A percentile compares a stretch with the other conserved stretches of the same genome.
phyloP scores from a whole-genome alignment of 2,113 vertebrate genomes.

The Eptesicus fuscus region DNA sequence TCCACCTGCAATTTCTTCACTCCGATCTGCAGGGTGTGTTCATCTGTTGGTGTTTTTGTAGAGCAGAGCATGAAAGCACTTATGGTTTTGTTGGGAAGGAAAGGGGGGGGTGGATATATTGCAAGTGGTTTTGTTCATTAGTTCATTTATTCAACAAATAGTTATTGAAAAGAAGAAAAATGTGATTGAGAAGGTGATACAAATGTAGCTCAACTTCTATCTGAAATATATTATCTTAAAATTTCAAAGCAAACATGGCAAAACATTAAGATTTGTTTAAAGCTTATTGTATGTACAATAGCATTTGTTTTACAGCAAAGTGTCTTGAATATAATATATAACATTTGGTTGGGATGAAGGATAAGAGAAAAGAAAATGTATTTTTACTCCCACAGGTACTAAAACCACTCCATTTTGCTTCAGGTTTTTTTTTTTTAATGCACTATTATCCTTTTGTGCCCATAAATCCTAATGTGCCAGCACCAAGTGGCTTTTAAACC shows the following conservation, averaged over 20 bases:
- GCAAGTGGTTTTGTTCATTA: neutral
- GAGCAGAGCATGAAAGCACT: neutral
- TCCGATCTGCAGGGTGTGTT: neutral
- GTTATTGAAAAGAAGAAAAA: neutral
- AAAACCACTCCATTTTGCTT: neutral
- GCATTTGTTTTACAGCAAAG: neutral
- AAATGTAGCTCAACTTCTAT: neutral
- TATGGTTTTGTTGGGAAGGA: neutral
- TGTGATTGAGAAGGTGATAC: neutral
- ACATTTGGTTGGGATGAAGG: neutral
- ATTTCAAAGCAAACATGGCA: neutral
- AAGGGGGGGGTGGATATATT: neutral
- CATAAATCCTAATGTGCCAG: neutral
- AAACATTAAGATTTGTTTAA: constrained; percentile 1
- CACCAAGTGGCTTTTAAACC: neutral
- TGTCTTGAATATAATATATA: neutral
- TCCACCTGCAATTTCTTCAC: neutral
- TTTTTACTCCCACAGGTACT: neutral
- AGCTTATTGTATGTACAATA: neutral
- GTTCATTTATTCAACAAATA: neutral
- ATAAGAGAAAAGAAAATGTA: neutral
- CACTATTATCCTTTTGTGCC: neutral
- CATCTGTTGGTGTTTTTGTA: neutral
- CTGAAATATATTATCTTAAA: neutral
- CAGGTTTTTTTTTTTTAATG: neutral